phyloP scores from a whole-genome alignment of 2,797 vertebrate genomes.

The Leptodactylus fallax region DNA sequence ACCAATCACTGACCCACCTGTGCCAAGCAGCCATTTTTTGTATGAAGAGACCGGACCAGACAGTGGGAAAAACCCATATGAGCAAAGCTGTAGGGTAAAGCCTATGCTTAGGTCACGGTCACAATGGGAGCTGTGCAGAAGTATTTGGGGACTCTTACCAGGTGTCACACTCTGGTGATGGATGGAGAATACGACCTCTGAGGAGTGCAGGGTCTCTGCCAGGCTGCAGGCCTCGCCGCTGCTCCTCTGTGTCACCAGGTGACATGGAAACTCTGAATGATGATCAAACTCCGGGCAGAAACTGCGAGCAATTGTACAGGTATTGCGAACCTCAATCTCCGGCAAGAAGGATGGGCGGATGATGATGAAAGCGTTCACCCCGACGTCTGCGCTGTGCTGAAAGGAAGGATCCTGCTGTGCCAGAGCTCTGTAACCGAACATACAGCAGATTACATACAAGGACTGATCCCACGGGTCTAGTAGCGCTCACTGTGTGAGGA shows the following conservation, averaged over 20 bases:
- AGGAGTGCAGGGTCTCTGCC: slow-evolving; percentile 86
- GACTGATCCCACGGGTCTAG: not conserved
- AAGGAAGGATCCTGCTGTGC: slow-evolving; percentile 79
- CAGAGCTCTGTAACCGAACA: slow-evolving; percentile 74
- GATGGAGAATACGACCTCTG: slow-evolving; percentile 82
- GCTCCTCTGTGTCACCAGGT: slow-evolving; percentile 79
- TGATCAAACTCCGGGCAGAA: slow-evolving; percentile 93
- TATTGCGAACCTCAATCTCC: slow-evolving; percentile 76
- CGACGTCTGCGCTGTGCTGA: slow-evolving; percentile 78
- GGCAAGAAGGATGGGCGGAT: slow-evolving; percentile 86
- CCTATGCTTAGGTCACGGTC: too few relatives aligned
- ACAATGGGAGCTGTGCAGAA: not conserved
- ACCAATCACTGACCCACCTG: too few relatives aligned
- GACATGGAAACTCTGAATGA: slow-evolving; percentile 81
- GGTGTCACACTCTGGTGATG: slow-evolving; percentile 81
- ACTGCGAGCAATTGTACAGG: slow-evolving; percentile 77
- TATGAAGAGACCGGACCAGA: too few relatives aligned
- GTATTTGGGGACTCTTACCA: slow-evolving; percentile 66
- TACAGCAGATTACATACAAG: not conserved
- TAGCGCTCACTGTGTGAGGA: too few relatives aligned
- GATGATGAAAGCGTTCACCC: slow-evolving; percentile 85
- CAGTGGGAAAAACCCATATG: too few relatives aligned
- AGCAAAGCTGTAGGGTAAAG: too few relatives aligned
- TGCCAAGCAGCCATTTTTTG: too few relatives aligned
- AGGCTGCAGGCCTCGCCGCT: slow-evolving; percentile 85